A percentile compares a stretch with the other conserved stretches of the same genome.
These are phyloP conservation scores for Gambusia holbrooki DNA, from an alignment of 2,113 vertebrate genomes.

Conservation along the genomic window DNA sequence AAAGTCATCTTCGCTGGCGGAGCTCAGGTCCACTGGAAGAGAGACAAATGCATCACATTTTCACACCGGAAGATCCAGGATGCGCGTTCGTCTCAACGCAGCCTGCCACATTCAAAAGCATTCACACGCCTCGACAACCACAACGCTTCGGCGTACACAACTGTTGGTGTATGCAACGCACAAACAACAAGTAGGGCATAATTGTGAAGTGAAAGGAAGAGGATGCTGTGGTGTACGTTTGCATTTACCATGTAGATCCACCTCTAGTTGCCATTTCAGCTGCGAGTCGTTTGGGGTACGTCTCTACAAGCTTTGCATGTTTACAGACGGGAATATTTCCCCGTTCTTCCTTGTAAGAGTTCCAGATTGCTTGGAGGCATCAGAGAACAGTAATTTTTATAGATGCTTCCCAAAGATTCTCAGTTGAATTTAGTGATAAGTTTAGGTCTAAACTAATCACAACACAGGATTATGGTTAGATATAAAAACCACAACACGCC, in stretches of 20 bases:
- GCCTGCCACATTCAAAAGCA: neutral
- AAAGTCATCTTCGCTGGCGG: slow-evolving; percentile 98
- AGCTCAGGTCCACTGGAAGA: slow-evolving; percentile 93
- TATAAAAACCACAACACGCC: too few species aligned
- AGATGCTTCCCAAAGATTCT: too few species aligned
- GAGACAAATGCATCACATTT: slow-evolving; percentile 20
- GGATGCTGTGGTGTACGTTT: too few species aligned
- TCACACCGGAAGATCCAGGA: neutral
- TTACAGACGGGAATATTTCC: neutral
- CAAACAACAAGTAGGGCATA: neutral
- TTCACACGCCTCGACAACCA: neutral
- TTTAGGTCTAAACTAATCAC: too few species aligned
- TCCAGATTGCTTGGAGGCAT: too few species aligned
- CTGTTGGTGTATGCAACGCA: neutral
- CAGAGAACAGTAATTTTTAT: too few species aligned
- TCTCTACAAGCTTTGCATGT: neutral
- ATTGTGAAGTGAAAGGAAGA: too few species aligned
- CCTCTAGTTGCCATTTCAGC: neutral
- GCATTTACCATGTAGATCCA: neutral
- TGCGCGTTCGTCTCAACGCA: neutral
- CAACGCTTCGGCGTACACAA: neutral
- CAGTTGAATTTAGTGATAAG: too few species aligned
- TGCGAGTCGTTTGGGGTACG: neutral
- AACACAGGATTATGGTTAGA: too few species aligned
- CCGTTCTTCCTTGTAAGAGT: neutral